Evolutionary conservation across 1,140 invertebrate genomes (phyloP).

Genomic region (Venturia canescens): DNA sequence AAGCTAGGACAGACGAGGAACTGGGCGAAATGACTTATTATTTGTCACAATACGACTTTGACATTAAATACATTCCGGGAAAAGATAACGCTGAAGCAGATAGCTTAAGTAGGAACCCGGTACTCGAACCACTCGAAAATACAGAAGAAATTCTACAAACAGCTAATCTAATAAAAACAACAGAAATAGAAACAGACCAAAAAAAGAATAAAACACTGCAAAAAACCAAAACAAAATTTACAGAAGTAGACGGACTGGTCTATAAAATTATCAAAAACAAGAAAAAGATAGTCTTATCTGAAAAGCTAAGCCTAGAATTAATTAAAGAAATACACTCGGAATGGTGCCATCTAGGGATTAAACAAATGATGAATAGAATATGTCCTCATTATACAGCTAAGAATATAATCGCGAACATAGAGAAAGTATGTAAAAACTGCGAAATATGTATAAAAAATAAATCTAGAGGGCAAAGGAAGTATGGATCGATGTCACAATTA

Average conservation of each 20-base stretch:
- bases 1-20: too few species aligned
- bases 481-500: conserved; percentile 64
- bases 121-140: too few species aligned
- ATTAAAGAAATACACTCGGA: conserved; percentile 57
- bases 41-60: too few species aligned
- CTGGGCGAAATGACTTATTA: too few species aligned
- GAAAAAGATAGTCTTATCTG: conserved; percentile 55
- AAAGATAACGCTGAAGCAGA: too few species aligned
- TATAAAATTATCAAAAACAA: conserved; percentile 58
- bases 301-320: conserved; percentile 54
- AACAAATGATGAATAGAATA: conserved; percentile 57
- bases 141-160: too few species aligned
- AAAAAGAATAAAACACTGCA: conserved; percentile 53
- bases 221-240: conserved; percentile 34
- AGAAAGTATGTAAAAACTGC: conserved; percentile 61
- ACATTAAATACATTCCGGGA: too few species aligned
- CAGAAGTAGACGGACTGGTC: conserved; percentile 38
- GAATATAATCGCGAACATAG: conserved; percentile 53
- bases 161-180: too few species aligned
- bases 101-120: too few species aligned
- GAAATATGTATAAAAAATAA: too few species aligned
- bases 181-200: too few species aligned
- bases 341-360: conserved; percentile 55
- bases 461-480: conserved; percentile 63
- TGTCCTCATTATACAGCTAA: conserved; percentile 54